A percentile compares a stretch with the other conserved stretches of the same genome.
phyloP scores from a whole-genome alignment of 2,797 vertebrate species.

The Urophycis tenuis region DNA sequence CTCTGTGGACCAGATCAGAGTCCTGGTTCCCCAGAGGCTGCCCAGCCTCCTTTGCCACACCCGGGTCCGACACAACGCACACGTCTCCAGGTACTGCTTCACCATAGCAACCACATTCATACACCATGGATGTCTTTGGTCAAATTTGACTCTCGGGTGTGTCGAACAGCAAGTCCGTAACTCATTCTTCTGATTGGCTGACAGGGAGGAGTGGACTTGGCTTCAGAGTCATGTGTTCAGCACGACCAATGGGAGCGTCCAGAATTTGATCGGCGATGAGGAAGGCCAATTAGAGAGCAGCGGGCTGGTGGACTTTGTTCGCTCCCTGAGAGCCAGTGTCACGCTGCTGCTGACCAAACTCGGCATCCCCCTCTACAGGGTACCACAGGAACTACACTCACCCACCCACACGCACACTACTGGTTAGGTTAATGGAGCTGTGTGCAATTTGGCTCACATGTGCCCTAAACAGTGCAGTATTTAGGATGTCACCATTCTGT shows the following conservation, averaged over 20 bases:
- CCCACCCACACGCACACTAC: background rate
- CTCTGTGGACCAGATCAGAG: constrained; percentile 72
- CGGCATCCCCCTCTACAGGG: constrained; percentile 74
- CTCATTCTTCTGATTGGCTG: constrained; percentile 20
- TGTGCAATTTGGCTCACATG: too few species aligned
- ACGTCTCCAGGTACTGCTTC: constrained; percentile 64
- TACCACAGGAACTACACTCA: constrained; percentile 35
- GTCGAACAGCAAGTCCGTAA: background rate
- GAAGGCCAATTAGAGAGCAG: constrained; percentile 51
- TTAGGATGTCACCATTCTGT: background rate
- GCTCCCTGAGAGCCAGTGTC: constrained; percentile 63
- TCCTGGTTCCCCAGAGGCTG: constrained; percentile 70
- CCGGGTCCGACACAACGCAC: constrained; percentile 65
- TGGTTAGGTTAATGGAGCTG: too few species aligned
- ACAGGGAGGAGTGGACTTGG: constrained; percentile 75
- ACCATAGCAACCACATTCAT: background rate
- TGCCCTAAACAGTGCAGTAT: background rate
- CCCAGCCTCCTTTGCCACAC: constrained; percentile 72
- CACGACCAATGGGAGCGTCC: constrained; percentile 55
- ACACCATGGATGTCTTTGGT: background rate
- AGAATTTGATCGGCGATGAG: constrained; percentile 49
- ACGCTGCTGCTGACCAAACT: constrained; percentile 71
- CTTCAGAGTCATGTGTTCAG: constrained; percentile 67
- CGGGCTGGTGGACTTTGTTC: constrained; percentile 59
- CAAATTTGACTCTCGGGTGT: too few species aligned